Conservation (phyloP, 1,140 invertebrate species). For the Dendroctonus valens region DNA sequence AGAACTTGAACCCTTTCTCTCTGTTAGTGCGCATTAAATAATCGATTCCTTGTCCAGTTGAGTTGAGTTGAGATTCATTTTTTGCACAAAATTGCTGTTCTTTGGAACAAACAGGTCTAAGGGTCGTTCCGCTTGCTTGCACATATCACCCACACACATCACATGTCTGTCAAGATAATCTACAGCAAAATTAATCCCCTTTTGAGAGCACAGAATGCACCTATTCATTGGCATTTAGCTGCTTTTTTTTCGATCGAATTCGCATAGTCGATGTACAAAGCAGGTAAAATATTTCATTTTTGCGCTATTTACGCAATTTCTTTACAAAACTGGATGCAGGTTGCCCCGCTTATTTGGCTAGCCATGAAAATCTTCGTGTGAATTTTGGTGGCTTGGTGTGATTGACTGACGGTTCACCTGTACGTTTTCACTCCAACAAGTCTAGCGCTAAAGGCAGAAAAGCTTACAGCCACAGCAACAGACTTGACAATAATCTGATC, state of each 20-base stretch:
- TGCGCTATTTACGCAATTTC: conserved; percentile 17
- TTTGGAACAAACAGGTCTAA: background rate
- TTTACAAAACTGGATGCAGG: conserved; percentile 7
- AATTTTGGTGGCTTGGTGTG: background rate
- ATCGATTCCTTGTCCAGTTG: conserved; percentile 4
- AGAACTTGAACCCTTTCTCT: conserved; percentile 1
- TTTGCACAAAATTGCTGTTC: conserved; percentile 1
- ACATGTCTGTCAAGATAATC: conserved; percentile 6
- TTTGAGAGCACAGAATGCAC: conserved; percentile 6
- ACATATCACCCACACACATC: conserved; percentile 16
- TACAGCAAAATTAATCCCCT: conserved; percentile 13
- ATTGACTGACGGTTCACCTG: background rate
- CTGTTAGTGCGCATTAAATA: background rate
- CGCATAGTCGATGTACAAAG: background rate
- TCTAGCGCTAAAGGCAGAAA: too few relatives aligned
- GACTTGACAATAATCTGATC: conserved; percentile 34
- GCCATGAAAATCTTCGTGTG: conserved; percentile 16
- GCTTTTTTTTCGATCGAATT: conserved; percentile 1
- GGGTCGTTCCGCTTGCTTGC: conserved; percentile 5
- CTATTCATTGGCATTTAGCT: conserved; percentile 20
- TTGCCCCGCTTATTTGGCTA: conserved; percentile 8
- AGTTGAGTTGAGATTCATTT: background rate
- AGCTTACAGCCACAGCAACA: too few relatives aligned
- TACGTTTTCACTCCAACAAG: background rate
- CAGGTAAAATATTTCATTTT: conserved; percentile 14